phyloP scores from a whole-genome alignment of 2,888 invertebrate species.

The Bombylius discolor region DNA sequence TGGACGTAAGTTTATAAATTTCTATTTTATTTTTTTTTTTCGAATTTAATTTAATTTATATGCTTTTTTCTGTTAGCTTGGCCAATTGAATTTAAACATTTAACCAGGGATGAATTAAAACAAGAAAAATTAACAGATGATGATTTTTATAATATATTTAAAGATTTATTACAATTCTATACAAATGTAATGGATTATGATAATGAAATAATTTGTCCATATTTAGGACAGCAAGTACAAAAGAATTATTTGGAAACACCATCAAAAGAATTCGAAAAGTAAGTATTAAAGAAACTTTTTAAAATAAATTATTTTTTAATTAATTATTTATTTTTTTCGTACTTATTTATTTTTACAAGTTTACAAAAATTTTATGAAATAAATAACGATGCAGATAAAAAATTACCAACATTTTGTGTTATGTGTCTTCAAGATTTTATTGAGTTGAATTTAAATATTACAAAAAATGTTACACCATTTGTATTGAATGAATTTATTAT shows the following conservation, averaged over 20 bases:
- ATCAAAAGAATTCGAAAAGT: background rate
- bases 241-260: background rate
- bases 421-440: background rate
- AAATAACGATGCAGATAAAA: background rate
- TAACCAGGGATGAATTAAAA: background rate
- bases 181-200: background rate
- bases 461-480: background rate
- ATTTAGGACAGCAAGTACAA: background rate
- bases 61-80: background rate
- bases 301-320: no score
- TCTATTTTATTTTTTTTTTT: background rate
- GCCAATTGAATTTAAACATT: background rate
- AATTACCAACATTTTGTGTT: background rate
- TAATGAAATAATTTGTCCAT: background rate
- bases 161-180: background rate
- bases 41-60: no score
- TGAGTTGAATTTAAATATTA: background rate
- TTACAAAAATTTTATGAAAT: background rate
- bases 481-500: background rate
- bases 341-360: background rate
- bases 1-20: slow-evolving; percentile 21
- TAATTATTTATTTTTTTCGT: background rate
- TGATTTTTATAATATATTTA: background rate
- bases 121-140: background rate
- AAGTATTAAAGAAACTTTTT: background rate